Conservation (phyloP, 2,888 invertebrate genomes). For the Cerastis rubricosa region DNA sequence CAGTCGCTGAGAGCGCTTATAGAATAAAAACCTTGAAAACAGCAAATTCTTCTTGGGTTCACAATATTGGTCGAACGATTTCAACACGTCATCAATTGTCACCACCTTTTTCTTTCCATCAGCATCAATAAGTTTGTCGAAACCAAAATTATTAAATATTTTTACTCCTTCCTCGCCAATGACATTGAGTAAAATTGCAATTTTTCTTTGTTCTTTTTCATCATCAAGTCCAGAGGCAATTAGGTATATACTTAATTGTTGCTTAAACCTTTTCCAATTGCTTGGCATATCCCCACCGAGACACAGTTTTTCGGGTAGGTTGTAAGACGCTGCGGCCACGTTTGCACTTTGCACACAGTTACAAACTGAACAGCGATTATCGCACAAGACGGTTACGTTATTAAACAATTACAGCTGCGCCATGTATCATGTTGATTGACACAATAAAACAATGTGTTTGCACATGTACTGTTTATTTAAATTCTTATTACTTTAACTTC, state of each 20-base stretch:
- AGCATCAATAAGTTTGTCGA: neutral
- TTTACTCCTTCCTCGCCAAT: neutral
- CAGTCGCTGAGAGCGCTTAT: neutral
- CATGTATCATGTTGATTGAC: no score
- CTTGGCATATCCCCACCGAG: conserved; percentile 7
- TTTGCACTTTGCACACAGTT: neutral
- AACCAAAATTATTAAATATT: neutral
- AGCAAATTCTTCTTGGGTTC: conserved; percentile 1
- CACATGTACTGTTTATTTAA: no score
- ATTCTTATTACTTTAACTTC: no score
- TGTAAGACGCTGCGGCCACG: conserved; percentile 1
- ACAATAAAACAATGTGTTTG: no score
- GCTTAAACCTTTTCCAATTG: neutral
- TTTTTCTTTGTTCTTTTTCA: neutral
- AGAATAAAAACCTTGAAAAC: neutral
- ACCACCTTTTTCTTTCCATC: neutral
- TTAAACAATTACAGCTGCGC: neutral
- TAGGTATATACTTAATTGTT: neutral
- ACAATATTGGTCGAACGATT: conserved; percentile 1
- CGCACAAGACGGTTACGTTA: neutral
- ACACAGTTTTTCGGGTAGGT: conserved; percentile 10
- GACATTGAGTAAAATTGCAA: neutral
- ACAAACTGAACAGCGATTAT: neutral
- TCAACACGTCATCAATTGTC: neutral
- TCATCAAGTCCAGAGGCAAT: neutral